A percentile compares a stretch with the other conserved stretches of the same genome.
phyloP scores from a whole-genome alignment of 2,888 invertebrate species.

The Cancer borealis region DNA sequence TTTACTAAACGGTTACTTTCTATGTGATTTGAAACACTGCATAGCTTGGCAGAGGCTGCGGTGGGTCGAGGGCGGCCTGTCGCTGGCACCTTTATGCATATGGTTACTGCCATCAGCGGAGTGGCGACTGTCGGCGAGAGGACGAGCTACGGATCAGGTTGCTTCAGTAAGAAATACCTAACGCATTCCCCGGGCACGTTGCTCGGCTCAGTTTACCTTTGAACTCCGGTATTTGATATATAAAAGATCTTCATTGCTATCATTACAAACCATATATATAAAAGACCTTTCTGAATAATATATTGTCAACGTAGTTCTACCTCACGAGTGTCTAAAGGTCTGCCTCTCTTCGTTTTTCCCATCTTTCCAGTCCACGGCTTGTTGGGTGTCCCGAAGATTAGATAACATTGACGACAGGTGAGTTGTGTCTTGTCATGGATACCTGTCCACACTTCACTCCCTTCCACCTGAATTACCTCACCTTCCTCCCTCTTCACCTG shows the following conservation, averaged over 20 bases:
- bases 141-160: neutral
- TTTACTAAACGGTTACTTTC: conserved; percentile 56
- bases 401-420: neutral
- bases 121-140: neutral
- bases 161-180: neutral
- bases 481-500: neutral
- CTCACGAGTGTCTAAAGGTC: no score
- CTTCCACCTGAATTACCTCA: neutral
- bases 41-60: neutral
- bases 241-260: neutral
- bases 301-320: no score
- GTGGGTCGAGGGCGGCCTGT: neutral
- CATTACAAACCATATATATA: no score
- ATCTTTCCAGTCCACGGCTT: neutral
- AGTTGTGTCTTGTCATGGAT: neutral
- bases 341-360: neutral
- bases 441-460: conserved; percentile 18
- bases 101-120: neutral
- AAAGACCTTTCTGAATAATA: no score
- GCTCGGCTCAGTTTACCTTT: neutral
- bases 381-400: conserved; percentile 2
- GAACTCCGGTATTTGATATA: conserved; percentile 5
- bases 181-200: neutral
- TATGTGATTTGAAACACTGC: neutral
- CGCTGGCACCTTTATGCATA: conserved; percentile 34